Evolutionary conservation across 2,113 vertebrate species (phyloP).

Genomic region (Puffinus mauretanicus): DNA sequence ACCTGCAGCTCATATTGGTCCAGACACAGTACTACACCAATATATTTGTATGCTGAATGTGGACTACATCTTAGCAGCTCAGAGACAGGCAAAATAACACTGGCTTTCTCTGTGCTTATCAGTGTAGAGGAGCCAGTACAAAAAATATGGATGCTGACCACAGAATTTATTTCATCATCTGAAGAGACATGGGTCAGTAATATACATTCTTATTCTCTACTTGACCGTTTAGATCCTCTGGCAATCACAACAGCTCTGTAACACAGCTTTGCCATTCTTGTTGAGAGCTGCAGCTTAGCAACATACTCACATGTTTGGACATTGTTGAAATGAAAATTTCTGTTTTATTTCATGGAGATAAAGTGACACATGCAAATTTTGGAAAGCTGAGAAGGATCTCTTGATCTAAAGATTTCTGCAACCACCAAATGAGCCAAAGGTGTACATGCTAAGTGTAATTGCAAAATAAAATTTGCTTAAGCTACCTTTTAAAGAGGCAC

Average conservation of each 20-base stretch:
- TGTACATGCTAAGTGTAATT: fast-evolving
- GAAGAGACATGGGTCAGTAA: not conserved
- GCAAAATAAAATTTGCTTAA: not conserved
- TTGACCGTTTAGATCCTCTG: not conserved
- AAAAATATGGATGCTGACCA: not conserved
- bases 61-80: not conserved
- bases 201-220: not conserved
- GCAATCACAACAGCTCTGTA: not conserved
- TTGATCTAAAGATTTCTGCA: not conserved
- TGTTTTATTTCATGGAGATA: not conserved
- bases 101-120: not conserved
- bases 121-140: not conserved
- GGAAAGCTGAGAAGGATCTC: not conserved
- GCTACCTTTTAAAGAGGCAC: not conserved
- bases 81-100: not conserved
- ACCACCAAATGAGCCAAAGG: not conserved
- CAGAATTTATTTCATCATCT: not conserved
- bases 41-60: not conserved
- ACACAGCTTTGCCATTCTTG: not conserved
- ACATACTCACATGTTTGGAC: fast-evolving
- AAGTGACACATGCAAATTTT: not conserved
- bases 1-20: not conserved
- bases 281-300: not conserved
- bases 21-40: not conserved
- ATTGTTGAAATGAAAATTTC: not conserved